Percentiles rank a stretch among this genome's conserved stretches.
Conservation (phyloP, 2,113 vertebrate species). For the Triplophysa siluroides region DNA sequence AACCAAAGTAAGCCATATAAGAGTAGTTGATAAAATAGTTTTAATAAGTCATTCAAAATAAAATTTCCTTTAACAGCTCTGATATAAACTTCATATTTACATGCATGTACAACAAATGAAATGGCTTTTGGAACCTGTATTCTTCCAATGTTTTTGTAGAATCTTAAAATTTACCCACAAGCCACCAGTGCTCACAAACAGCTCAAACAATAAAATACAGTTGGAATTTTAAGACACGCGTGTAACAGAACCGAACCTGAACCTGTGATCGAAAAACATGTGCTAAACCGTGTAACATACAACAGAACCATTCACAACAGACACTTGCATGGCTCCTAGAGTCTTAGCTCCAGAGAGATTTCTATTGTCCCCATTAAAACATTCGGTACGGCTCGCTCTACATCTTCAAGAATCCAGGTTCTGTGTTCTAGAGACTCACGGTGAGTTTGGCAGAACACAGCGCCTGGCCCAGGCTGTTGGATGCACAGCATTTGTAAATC, state of each 20-base stretch:
- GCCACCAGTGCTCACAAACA: too few species aligned
- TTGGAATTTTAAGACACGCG: neutral
- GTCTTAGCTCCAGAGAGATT: too few species aligned
- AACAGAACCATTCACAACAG: neutral
- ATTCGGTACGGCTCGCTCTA: neutral
- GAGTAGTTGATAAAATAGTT: too few species aligned
- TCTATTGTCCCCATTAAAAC: neutral
- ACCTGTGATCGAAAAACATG: neutral
- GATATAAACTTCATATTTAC: neutral
- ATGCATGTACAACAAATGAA: neutral
- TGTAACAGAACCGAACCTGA: neutral
- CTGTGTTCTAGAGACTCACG: conserved; percentile 44
- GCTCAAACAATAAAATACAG: neutral
- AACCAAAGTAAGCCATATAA: too few species aligned
- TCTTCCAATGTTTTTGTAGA: neutral
- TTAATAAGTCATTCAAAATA: neutral
- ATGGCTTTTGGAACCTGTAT: neutral
- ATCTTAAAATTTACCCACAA: neutral
- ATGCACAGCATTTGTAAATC: conserved; percentile 71
- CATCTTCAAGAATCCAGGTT: neutral
- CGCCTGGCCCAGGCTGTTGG: conserved; percentile 63
- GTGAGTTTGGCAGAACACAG: conserved; percentile 63
- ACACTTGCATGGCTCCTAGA: neutral
- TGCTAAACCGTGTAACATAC: neutral
- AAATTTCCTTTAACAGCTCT: neutral